Evolutionary conservation across 1,140 invertebrate genomes (phyloP), one percentile per base, ranked within the genome.

Genomic region (Pseudoatta argentina): DNA sequence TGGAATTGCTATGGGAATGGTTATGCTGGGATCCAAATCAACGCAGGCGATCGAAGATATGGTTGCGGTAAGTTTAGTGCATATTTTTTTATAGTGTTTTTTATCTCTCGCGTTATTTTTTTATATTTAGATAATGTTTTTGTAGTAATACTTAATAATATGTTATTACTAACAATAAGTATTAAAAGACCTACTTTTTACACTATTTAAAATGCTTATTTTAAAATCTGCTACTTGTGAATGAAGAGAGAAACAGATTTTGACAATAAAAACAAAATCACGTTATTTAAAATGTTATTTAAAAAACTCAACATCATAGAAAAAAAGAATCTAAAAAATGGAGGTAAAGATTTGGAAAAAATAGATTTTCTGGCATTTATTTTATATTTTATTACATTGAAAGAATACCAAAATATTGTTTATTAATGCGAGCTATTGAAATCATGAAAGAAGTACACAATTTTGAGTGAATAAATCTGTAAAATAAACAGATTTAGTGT

Each of bases 1-100:
- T 86, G 99, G 98, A 82, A 98, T 99, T 66, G 98, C 98, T 5
- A 99, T 99, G 98, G 99, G 99, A 66, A 97, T 99, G 96, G 98
- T 99, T 0, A 99, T 99, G 99, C 95, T 99, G 85, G 99, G 99
- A 2, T 99, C 99, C 0, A 98, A 98, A 93, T 97, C 98, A 91
- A 96, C 97, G 0, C 96, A 97, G 82, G 98, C 98, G 7, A 98
- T 99, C 86, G 97, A 98, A 94, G 99, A 99, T 93, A 99, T 99
- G 99, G 98, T 99, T 51, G 96, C 97, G 79, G 97, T 97, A 95
- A 96, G 95, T 92, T 34, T 78, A 59, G 72, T 51, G 0, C 12
- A 63, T 14, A 64, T 10, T 44, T 39, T 78, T 82, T 79, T 64
- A 8, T 10, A 21, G 2, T 18, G 8, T 66, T 21, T 57, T 57